A percentile compares a stretch with the other conserved stretches of the same genome.
Evolutionary conservation across 2,888 invertebrate genomes (phyloP).

Genomic region (Agrotis ipsilon): DNA sequence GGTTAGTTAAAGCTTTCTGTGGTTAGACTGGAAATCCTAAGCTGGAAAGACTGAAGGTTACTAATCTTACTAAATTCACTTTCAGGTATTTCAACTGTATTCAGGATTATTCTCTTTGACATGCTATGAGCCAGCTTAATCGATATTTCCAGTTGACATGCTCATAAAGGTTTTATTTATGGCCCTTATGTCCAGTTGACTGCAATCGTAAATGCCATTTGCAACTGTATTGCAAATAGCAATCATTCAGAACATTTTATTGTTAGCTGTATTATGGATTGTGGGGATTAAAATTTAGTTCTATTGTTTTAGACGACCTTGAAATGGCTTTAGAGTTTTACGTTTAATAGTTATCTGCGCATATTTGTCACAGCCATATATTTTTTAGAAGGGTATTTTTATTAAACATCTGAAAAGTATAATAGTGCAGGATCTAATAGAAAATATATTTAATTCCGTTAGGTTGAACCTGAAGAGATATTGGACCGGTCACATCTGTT

Average conservation of each 20-base stretch:
- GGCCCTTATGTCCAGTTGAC: conserved; percentile 30
- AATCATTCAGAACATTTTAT: conserved; percentile 55
- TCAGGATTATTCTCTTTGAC: conserved; percentile 26
- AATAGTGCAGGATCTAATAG: conserved; percentile 32
- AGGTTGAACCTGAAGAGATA: conserved; percentile 56
- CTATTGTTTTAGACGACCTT: conserved; percentile 55
- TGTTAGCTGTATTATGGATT: conserved; percentile 54
- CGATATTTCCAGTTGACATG: conserved; percentile 16
- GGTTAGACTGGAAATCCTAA: neutral
- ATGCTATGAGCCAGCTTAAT: neutral
- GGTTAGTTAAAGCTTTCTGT: neutral
- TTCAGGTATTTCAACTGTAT: conserved; percentile 1
- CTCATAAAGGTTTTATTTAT: conserved; percentile 9
- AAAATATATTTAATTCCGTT: conserved; percentile 59
- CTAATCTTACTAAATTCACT: neutral
- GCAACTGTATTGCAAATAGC: conserved; percentile 10
- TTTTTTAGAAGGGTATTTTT: conserved; percentile 5
- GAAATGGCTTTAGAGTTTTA: conserved; percentile 18
- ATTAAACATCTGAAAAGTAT: conserved; percentile 35
- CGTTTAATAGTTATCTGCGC: conserved; percentile 1
- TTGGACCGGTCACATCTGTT: conserved; percentile 65
- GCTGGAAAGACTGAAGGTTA: too few relatives aligned
- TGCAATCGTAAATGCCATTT: conserved; percentile 11
- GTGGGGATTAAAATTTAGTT: conserved; percentile 53
- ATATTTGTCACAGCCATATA: neutral